These are phyloP conservation scores for Colletes collaris DNA, from an alignment of 2,888 invertebrate genomes.

Conservation along the genomic window DNA sequence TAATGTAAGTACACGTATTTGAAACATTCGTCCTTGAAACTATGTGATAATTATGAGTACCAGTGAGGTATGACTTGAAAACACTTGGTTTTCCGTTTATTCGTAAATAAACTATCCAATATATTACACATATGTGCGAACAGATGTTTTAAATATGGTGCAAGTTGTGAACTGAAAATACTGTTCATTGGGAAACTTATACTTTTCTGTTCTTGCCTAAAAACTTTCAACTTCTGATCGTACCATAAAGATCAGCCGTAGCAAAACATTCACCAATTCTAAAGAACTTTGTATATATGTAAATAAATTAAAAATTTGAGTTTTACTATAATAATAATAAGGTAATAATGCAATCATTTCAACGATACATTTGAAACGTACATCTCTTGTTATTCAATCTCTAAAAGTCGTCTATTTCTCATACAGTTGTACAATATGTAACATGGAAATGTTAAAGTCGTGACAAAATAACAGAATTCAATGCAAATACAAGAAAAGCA, in stretches of 20 bases:
- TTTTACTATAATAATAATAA: conserved; percentile 24
- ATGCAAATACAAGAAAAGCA: no score
- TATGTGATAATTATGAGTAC: neutral
- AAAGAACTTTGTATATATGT: conserved; percentile 41
- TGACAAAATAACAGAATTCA: neutral
- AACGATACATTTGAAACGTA: neutral
- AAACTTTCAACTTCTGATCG: conserved; percentile 8
- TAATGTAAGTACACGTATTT: conserved; percentile 30
- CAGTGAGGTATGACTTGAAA: neutral
- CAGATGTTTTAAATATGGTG: conserved; percentile 8
- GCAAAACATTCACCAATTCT: conserved; percentile 10
- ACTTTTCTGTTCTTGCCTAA: conserved; percentile 11
- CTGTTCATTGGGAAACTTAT: neutral
- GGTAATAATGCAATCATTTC: conserved; percentile 1
- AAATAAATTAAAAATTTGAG: conserved; percentile 35
- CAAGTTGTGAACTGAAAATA: conserved; percentile 2
- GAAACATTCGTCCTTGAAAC: conserved; percentile 11
- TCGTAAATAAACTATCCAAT: neutral
- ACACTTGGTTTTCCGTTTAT: conserved; percentile 1
- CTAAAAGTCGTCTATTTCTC: neutral
- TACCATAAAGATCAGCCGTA: conserved; percentile 4
- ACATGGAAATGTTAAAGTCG: neutral
- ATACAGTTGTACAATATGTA: neutral
- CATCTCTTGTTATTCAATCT: neutral
- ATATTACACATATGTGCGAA: neutral